Evolutionary conservation across 1,140 invertebrate species (phyloP).

Genomic region (Mercenaria mercenaria): DNA sequence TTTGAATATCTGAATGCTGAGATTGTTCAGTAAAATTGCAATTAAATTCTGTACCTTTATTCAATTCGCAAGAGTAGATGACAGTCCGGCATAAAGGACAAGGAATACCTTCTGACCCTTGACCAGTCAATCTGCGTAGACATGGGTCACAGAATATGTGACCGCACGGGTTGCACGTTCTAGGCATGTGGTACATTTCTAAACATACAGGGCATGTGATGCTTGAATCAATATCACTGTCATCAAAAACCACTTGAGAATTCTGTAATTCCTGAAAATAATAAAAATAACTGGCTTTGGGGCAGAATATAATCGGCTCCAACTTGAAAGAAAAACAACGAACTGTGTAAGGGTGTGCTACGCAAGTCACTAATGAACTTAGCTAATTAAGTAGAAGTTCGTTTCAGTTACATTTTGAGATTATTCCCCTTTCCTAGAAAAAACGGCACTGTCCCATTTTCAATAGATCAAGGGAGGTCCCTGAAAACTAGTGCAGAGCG

Average conservation of each 20-base stretch:
- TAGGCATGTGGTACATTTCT: conserved; percentile 56
- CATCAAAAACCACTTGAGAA: neutral
- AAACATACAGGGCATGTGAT: conserved; percentile 62
- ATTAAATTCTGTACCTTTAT: conserved; percentile 35
- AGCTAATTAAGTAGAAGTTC: no score
- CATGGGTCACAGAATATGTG: conserved; percentile 65
- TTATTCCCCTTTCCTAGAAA: no score
- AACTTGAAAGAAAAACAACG: no score
- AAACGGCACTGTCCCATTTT: no score
- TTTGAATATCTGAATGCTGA: no score
- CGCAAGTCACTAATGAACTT: no score
- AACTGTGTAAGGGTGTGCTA: no score
- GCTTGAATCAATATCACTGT: conserved; percentile 7
- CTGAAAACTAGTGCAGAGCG: no score
- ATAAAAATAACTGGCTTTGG: neutral
- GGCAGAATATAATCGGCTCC: neutral
- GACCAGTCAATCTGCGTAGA: conserved; percentile 53
- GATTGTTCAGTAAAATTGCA: no score
- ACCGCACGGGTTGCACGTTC: conserved; percentile 26
- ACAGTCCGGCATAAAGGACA: conserved; percentile 58
- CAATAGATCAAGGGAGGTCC: no score
- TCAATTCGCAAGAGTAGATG: conserved; percentile 33
- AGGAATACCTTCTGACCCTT: conserved; percentile 24
- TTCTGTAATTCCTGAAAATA: conserved; percentile 37
- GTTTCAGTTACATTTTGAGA: no score